Base-by-base conservation (phyloP, 2,797 vertebrate species). In the Protonibea diacanthus region DNA sequence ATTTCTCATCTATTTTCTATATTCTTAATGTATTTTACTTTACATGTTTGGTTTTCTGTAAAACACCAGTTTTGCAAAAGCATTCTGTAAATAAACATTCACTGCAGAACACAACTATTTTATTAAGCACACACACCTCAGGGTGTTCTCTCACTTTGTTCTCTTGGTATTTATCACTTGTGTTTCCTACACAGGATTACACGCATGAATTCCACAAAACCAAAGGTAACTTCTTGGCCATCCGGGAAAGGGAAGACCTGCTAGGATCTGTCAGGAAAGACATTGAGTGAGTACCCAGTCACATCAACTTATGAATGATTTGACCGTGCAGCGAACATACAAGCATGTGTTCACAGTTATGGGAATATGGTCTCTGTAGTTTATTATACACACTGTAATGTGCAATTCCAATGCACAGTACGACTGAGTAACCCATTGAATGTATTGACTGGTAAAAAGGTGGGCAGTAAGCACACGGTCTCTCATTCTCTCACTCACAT, bases 141-240 rank as follows among this genome's bases (percentile, higher is more conserved):
- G 1, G 38, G 25, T 49, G 33, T 81, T 76, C 13, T 29, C 29
- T 38, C 1, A 12, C 25, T 47, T 17, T 14, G 10, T 48, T 13
- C 20, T 55, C 14, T 57, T 53, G 10, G 0, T 42, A 8, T 65
- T 76, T 57, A 8, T 60, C 2, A n/a, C 57, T 25, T 66, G 56
- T 80, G 47, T 80, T 79, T 64, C 55, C 18, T 86, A 83, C 0
- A 0, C 91, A 99, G 98, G 98, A 99, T 92, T 99, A 99, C 87
- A 99, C 98, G 0, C 97, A 99, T 0, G 98, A 99, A 93, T 99
- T 98, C 88, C 97, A 99, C 95, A 99, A 99, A 97, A 99, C 98
- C 92, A 99, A 99, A 97, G 95, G 96, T 70, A 99, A 99, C 91
- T 99, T 99, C 86, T 27, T 97, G 93, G 97, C 97, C 63, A 95